Percentiles rank a stretch among this genome's conserved stretches.
Evolutionary conservation across 2,113 vertebrate species (phyloP).

Genomic region (Poicephalus gulielmi): DNA sequence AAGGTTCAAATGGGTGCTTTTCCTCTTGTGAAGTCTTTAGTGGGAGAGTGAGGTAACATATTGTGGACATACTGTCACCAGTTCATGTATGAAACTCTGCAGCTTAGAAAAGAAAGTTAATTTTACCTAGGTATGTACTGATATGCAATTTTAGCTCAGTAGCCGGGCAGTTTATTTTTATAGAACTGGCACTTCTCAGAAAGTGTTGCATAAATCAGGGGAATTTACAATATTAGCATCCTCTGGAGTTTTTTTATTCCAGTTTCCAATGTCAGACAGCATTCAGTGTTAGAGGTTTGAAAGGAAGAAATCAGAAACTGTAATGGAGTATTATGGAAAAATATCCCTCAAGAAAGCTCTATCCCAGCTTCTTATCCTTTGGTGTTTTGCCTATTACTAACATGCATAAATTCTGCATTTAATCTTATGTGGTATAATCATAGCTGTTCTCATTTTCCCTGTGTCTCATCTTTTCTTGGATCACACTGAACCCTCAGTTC

Average conservation of each 20-base stretch:
- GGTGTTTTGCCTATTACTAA: not conserved
- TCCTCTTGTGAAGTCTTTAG: not conserved
- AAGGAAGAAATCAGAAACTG: slow-evolving; percentile 4
- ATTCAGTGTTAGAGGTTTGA: not conserved
- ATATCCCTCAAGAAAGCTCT: not conserved
- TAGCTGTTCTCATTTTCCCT: not conserved
- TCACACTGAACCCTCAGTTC: not conserved
- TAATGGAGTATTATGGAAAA: not conserved
- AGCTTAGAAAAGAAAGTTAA: not conserved
- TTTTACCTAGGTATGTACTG: not conserved
- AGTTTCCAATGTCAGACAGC: not conserved
- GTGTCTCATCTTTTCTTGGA: not conserved
- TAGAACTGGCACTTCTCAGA: not conserved
- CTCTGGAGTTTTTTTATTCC: not conserved
- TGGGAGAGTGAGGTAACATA: not conserved
- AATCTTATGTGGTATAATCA: not conserved
- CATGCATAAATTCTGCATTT: not conserved
- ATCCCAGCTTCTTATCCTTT: not conserved
- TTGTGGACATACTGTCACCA: not conserved
- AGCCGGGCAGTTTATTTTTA: not conserved
- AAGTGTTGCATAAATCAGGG: slow-evolving; percentile 5
- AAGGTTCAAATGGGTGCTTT: not conserved
- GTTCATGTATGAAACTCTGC: not conserved
- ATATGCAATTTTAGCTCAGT: not conserved
- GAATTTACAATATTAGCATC: slow-evolving; percentile 2